A percentile compares a stretch with the other conserved stretches of the same genome.
These are phyloP conservation scores for Parus major DNA, from an alignment of 2,113 vertebrate species.

Conservation along the genomic window DNA sequence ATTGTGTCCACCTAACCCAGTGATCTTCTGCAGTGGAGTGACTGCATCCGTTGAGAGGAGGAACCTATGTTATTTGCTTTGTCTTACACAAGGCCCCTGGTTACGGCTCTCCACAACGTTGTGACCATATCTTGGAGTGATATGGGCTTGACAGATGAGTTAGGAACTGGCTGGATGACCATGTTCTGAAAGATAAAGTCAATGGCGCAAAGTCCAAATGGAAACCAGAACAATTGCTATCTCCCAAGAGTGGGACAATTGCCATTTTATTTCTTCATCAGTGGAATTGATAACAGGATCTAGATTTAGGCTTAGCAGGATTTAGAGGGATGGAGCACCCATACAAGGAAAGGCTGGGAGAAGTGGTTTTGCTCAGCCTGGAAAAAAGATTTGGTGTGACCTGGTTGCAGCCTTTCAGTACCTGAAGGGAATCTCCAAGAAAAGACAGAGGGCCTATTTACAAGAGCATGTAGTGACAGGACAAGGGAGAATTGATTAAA, in stretches of 20 bases:
- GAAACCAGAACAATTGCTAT: not conserved
- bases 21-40: not conserved
- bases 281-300: not conserved
- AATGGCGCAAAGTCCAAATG: not conserved
- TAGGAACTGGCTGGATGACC: not conserved
- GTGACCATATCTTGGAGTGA: not conserved
- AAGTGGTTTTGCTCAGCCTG: not conserved
- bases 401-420: not conserved
- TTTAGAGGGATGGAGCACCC: not conserved
- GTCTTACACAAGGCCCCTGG: not conserved
- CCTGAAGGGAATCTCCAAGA: not conserved
- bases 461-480: too few relatives aligned
- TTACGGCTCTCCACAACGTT: not conserved
- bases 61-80: accelerated
- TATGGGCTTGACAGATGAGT: not conserved
- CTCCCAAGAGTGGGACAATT: not conserved
- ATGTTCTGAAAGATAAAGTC: accelerated
- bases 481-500: not conserved
- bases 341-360: not conserved
- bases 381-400: not conserved
- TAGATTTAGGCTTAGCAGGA: not conserved
- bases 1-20: not conserved
- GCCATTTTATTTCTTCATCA: not conserved
- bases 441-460: not conserved
- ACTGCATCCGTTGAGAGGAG: not conserved